Evolutionary conservation across 2,113 vertebrate genomes (phyloP).

Genomic region (Psephotus haematonotus): DNA sequence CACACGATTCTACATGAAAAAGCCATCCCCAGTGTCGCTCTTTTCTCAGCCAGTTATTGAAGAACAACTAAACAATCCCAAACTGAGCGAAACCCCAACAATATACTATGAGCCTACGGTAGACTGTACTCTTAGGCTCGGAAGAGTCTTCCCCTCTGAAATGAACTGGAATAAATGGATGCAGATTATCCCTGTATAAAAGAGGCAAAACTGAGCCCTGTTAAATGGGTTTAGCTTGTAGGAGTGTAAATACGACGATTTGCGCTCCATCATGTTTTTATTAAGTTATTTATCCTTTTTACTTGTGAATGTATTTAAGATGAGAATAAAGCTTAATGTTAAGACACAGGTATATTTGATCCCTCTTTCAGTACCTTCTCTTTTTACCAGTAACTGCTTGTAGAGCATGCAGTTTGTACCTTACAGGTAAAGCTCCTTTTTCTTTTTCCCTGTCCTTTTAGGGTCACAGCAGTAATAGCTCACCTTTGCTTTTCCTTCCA

Average conservation of each 20-base stretch:
- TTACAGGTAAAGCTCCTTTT: rapidly evolving
- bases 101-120: conserved; percentile 88
- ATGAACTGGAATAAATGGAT: conserved; percentile 88
- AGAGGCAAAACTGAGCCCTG: background rate
- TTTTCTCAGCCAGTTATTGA: conserved; percentile 70
- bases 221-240: background rate
- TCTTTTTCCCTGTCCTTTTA: rapidly evolving
- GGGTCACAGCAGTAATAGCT: rapidly evolving
- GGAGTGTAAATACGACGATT: background rate
- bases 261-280: background rate
- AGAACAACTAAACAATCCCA: background rate
- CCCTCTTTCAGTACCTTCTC: background rate
- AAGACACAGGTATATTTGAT: background rate
- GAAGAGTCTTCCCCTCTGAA: conserved; percentile 85
- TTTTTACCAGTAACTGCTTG: background rate
- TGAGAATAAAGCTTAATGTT: background rate
- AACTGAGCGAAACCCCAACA: background rate
- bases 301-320: conserved; percentile 3
- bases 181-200: conserved; percentile 53
- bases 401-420: rapidly evolving
- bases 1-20: conserved; percentile 71
- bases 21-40: conserved; percentile 66
- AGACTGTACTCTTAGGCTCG: conserved; percentile 85
- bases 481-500: background rate
- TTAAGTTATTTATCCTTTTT: conserved; percentile 47